phyloP scores from a whole-genome alignment of 2,113 vertebrate genomes.

The Dipodomys ordii region DNA sequence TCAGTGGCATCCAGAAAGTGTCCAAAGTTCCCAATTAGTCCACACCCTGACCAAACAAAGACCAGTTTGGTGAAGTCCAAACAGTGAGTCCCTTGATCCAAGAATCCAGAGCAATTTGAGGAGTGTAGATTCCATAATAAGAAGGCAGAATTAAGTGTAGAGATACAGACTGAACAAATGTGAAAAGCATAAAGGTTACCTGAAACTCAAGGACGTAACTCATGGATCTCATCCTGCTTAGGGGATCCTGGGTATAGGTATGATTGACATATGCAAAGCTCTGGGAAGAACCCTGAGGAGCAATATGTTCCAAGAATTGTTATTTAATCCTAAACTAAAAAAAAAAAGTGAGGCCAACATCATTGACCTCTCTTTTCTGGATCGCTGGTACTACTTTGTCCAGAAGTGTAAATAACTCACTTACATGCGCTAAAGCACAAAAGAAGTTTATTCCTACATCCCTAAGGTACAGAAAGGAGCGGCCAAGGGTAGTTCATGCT shows the following conservation, averaged over 20 bases:
- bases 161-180: neutral
- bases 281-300: neutral
- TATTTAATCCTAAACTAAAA: constrained; percentile 17
- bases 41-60: neutral
- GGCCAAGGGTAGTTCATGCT: neutral
- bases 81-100: neutral
- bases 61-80: neutral
- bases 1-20: neutral
- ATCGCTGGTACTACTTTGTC: neutral
- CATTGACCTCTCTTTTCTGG: neutral
- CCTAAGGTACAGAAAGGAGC: neutral
- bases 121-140: neutral
- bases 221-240: neutral
- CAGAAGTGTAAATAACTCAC: neutral
- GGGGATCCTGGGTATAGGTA: neutral
- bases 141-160: neutral
- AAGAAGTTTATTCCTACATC: neutral
- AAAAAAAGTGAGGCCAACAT: neutral
- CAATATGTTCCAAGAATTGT: neutral
- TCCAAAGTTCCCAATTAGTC: neutral
- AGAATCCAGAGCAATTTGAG: neutral
- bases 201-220: neutral
- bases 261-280: neutral
- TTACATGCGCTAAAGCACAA: neutral
- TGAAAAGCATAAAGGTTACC: neutral